These are phyloP conservation scores for Crypturellus tataupa DNA, from an alignment of 2,797 vertebrate species.

Conservation along the genomic window DNA sequence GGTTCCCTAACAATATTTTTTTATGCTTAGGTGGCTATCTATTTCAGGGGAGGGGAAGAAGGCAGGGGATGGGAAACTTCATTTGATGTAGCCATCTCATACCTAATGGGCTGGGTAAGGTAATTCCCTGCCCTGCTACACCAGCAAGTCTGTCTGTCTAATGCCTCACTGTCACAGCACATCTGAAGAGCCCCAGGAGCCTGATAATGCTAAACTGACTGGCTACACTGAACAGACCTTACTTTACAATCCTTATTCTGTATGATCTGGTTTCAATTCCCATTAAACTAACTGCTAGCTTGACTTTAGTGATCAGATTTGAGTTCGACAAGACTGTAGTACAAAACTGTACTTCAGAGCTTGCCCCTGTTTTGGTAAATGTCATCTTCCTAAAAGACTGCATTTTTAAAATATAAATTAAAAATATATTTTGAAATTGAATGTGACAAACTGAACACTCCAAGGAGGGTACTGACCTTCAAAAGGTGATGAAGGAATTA, in stretches of 20 bases:
- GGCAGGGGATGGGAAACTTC: not conserved
- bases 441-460: not conserved
- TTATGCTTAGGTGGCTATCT: constrained; percentile 31
- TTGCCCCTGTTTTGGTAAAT: not conserved
- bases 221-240: not conserved
- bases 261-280: not conserved
- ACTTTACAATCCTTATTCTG: not conserved
- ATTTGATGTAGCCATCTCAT: constrained; percentile 9
- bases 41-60: not conserved
- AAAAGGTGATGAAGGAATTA: constrained; percentile 22
- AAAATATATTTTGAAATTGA: not conserved
- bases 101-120: not conserved
- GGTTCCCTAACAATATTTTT: constrained; percentile 23
- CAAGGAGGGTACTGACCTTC: not conserved
- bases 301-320: not conserved
- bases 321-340: not conserved
- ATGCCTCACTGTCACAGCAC: not conserved
- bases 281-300: not conserved
- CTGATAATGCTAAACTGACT: constrained; percentile 4
- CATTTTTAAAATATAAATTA: not conserved
- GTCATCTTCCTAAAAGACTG: not conserved
- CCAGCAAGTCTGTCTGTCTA: constrained; percentile 6
- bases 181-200: not conserved
- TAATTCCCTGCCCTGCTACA: constrained; percentile 13
- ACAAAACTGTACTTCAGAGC: not conserved